Base-by-base conservation (phyloP, 1,140 invertebrate genomes). In the Maniola jurtina region DNA sequence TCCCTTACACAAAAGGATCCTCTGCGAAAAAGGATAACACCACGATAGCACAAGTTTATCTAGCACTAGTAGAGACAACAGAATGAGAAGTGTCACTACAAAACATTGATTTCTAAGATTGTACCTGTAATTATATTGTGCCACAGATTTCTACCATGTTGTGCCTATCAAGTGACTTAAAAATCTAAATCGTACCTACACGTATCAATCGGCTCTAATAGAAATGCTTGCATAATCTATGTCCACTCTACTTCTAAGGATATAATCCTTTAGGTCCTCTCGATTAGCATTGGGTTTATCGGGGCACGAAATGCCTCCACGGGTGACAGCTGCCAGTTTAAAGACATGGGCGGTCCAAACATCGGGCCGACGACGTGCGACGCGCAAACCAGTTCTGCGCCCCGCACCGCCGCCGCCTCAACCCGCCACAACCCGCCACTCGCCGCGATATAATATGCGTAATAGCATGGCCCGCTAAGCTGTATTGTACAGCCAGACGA, bases 401-500 rank as follows among this genome's bases (percentile, higher is more conserved):
- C 70, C 64, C 70, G 66, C 72, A 45, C 74, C 72, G 71, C 76
- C n/a, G n/a, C n/a, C n/a, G n/a, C n/a, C n/a, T 71, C 68, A n/a
- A n/a, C n/a, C n/a, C n/a, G n/a, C 77, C 73, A 64, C 63, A 34
- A 61, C 82, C 84, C 79, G 80, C 80, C 80, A 76, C 76, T 79
- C 75, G 77, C 71, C 69, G 71, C 75, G 75, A 82, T 76, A 76
- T 77, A 68, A 72, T 70, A 70, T 73, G 72, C 72, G 77, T 78
- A 79, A 77, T 80, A 80, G 75, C 77, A 77, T 80, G 79, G 75
- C 77, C 55, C 76, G 80, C 79, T 84, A 80, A 84, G 74, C 75
- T 77, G 76, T 79, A 88, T 84, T 82, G 83, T 88, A 77, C 76
- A 77, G 75, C 77, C 81, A 86, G 83, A 86, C 86, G 63, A 75